Evolutionary conservation across 2,113 vertebrate genomes (phyloP), one percentile per base, ranked within the genome.

Genomic region (Elaphurus davidianus): DNA sequence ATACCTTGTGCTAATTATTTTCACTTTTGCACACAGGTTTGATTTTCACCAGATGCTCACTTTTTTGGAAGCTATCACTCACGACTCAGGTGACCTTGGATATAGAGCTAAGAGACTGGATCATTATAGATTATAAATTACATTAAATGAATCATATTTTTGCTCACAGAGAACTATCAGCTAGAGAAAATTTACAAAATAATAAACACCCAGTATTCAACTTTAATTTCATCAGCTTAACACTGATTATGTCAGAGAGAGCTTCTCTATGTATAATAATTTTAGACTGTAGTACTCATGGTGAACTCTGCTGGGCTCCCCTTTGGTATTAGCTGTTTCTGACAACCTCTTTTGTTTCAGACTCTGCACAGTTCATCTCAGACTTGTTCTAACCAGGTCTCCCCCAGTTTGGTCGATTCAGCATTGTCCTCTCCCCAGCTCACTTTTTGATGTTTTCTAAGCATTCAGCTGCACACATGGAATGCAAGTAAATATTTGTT

Each of bases 401-500:
- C 36, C 27, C 54, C 40, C 15, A 27, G 36, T 50, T 92, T 67
- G 43, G 40, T 62, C 13, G 17, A 30, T 87, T 67, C 36, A 59
- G 87, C 33, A 50, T 40, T n/a, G 62, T 85, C 93, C 89, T 97
- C 33, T 71, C 79, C 59, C 25, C 7, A 67, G 50, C 81, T 76
- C 74, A 93, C 89, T 67, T 95, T 86, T 45, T 23, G 64, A 55
- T 78, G 27, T 50, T 92, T 94, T 96, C 88, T 82, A 71, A 98
- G 96, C 59, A 86, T 14, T 62, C 50, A 50, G 52, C 79, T 71
- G 94, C 62, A 79, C 55, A 93, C 67, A 14, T 79, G 87, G 86
- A 98, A 97, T 50, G 55, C 14, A 27, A 28, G 76, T 97, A 97
- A 97, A 97, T 98, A 96, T 97, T 97, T 97, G 93, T 81, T 96